A percentile compares a stretch with the other conserved stretches of the same genome.
phyloP scores from a whole-genome alignment of 2,797 vertebrate species.

The Sebastes paucispinis region DNA sequence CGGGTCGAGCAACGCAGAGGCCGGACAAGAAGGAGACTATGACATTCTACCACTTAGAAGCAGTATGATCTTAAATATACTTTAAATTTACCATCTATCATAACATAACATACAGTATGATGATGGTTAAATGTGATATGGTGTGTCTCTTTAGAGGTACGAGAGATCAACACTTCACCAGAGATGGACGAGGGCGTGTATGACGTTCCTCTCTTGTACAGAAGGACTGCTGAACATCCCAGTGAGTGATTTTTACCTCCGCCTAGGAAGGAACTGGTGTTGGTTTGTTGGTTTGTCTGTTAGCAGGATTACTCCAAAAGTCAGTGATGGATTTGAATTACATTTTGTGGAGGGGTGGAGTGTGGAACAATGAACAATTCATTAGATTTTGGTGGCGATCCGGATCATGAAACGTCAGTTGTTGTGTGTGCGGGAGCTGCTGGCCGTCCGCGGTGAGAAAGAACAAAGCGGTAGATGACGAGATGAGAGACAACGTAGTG shows the following conservation, averaged over 20 bases:
- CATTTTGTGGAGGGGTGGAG: no score
- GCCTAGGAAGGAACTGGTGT: no score
- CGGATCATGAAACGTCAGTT: no score
- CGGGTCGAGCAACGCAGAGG: neutral
- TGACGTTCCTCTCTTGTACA: slow-evolving; percentile 64
- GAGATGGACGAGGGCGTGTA: slow-evolving; percentile 59
- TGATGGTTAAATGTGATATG: neutral
- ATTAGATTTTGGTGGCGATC: no score
- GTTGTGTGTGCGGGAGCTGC: no score
- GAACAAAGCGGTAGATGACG: no score
- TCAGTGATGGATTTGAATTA: no score
- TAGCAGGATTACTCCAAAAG: no score
- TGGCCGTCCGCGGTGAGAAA: no score
- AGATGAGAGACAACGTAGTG: fast-evolving
- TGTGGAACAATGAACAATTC: no score
- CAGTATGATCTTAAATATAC: slow-evolving; percentile 12
- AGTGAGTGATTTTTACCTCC: slow-evolving; percentile 46
- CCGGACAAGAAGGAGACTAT: slow-evolving; percentile 51
- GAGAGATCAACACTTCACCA: neutral
- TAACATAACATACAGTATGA: neutral
- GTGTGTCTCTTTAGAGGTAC: slow-evolving; percentile 20
- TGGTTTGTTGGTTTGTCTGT: no score
- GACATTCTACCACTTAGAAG: slow-evolving; percentile 69
- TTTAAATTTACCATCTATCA: neutral
- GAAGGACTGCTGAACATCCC: slow-evolving; percentile 4